Base-by-base conservation (phyloP, 2,113 vertebrate species). In the Apaloderma vittatum region DNA sequence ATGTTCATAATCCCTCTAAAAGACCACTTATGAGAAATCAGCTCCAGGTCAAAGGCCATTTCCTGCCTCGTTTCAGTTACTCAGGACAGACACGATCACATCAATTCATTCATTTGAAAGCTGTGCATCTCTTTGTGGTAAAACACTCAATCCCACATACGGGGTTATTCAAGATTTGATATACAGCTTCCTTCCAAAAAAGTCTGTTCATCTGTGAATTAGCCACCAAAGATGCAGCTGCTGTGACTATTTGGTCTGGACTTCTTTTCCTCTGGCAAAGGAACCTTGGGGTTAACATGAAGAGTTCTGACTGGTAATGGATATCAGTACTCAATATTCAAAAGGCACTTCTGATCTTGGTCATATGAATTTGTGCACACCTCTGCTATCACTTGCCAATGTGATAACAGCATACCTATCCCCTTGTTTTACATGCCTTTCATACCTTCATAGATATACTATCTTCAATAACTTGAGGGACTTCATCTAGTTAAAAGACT, bases 11-110 rank as follows among this genome's bases (percentile, higher is more conserved):
- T 52, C 67, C 49, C 54, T 75, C 6, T 90, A 67, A 65, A 77
- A 93, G 37, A 51, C 23, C 29, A 55, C 54, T 87, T 92, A 59
- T n/a, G 62, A 86, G 76, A 96, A 96, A 88, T 77, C 73, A 72
- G 1, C 55, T 86, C 58, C 73, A 80, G 43, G 73, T 95, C 93
- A 91, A 75, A 95, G 91, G 66, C 74, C 76, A 68, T 90, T 96
- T 97, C 80, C 94, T 96, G 63, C 61, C 27, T 70, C 23, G 9
- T 92, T 94, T 86, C 67, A 80, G 32, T 94, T 92, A 74, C 24
- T 17, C 66, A 3, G 8, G 34, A 30, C 49, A 78, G 24, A 27
- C 34, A 67, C 3, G 32, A 36, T 48, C 90, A 37, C 30, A 90
- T 46, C 5, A 6, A 70, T 57, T 36, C 46, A 30, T 81, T 74